Conservation (phyloP, 2,888 invertebrate species). For the Athrips mouffetella region DNA sequence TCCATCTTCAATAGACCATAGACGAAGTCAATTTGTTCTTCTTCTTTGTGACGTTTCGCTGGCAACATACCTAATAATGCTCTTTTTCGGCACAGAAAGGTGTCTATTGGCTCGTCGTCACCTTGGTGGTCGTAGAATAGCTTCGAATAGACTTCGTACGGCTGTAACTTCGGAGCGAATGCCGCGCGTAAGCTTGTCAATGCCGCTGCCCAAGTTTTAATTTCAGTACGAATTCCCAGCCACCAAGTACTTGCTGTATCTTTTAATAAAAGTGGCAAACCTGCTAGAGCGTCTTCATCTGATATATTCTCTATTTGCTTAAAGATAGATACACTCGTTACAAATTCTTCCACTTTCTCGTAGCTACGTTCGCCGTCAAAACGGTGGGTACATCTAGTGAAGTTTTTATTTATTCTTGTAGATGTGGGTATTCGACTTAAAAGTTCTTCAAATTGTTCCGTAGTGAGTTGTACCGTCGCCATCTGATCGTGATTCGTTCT, state of each 20-base stretch:
- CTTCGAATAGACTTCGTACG: slow-evolving; percentile 23
- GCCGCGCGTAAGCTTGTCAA: slow-evolving; percentile 13
- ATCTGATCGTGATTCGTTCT: too few relatives aligned
- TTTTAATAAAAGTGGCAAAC: background rate
- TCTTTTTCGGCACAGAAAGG: slow-evolving; percentile 23
- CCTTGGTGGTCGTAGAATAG: slow-evolving; percentile 21
- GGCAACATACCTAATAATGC: slow-evolving; percentile 23
- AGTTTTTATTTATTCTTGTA: too few relatives aligned
- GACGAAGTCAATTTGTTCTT: slow-evolving; percentile 25
- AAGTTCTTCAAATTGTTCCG: too few relatives aligned
- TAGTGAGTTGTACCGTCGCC: background rate
- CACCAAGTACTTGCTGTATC: slow-evolving; percentile 10
- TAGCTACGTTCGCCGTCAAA: slow-evolving; percentile 7
- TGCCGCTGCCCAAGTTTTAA: slow-evolving; percentile 8
- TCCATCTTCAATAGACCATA: slow-evolving; percentile 21
- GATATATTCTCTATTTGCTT: too few relatives aligned
- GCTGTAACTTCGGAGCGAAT: slow-evolving; percentile 22
- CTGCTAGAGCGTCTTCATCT: slow-evolving; percentile 15
- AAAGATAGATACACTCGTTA: slow-evolving; percentile 19
- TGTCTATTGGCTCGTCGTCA: slow-evolving; percentile 11
- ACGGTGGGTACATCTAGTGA: too few relatives aligned
- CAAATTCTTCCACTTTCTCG: slow-evolving; percentile 21
- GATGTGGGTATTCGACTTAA: too few relatives aligned
- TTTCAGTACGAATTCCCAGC: slow-evolving; percentile 1
- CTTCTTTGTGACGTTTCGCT: slow-evolving; percentile 20